A percentile compares a stretch with the other conserved stretches of the same genome.
phyloP scores from a whole-genome alignment of 2,113 vertebrate species.

The Leptodactylus fuscus region DNA sequence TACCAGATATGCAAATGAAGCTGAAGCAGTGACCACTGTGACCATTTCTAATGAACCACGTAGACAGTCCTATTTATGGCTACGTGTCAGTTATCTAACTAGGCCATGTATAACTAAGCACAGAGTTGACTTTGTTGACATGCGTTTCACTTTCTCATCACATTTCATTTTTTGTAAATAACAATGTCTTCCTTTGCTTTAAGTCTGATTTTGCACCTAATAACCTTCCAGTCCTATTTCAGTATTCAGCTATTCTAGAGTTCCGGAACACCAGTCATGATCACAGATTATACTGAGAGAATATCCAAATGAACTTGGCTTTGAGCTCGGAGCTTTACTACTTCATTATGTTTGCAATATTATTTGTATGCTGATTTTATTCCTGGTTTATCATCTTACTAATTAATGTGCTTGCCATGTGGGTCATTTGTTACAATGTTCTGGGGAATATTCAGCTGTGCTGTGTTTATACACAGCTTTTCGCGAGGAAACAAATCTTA shows the following conservation, averaged over 20 bases:
- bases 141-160: not conserved
- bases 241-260: not conserved
- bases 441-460: constrained; percentile 1
- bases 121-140: not conserved
- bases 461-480: constrained; percentile 19
- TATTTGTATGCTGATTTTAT: constrained; percentile 51
- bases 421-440: constrained; percentile 36
- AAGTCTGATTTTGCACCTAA: not conserved
- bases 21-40: no score
- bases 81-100: no score
- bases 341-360: constrained; percentile 38
- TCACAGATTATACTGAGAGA: constrained; percentile 23
- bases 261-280: not conserved
- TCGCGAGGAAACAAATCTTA: constrained; percentile 34
- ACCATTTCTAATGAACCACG: no score
- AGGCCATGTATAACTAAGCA: not conserved
- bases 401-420: constrained; percentile 44
- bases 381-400: constrained; percentile 33
- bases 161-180: not conserved
- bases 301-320: constrained; percentile 30
- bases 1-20: no score
- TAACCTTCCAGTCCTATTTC: not conserved
- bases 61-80: no score
- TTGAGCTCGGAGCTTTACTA: constrained; percentile 11
- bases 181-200: not conserved